These are phyloP conservation scores for Iphiclides podalirius DNA, from an alignment of 2,888 invertebrate species.

Conservation along the genomic window DNA sequence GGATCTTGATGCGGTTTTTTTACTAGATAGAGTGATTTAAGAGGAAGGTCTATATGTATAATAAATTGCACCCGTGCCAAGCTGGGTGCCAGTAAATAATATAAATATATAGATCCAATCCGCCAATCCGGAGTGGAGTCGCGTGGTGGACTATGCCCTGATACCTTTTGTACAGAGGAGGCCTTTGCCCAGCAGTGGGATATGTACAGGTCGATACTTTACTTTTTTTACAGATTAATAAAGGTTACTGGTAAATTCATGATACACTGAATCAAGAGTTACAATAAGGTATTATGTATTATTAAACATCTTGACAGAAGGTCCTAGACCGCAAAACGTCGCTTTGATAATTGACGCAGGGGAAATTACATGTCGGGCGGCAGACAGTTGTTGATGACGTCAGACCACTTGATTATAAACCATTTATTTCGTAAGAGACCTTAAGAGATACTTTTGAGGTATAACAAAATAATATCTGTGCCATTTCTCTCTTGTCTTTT, in stretches of 20 bases:
- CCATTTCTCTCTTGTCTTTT: neutral
- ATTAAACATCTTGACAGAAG: conserved; percentile 56
- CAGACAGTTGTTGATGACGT: conserved; percentile 79
- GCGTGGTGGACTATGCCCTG: too few relatives aligned
- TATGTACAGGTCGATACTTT: too few relatives aligned
- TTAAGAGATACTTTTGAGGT: conserved; percentile 25
- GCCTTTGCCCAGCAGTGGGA: too few relatives aligned
- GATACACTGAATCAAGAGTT: conserved; percentile 28
- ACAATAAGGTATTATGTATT: conserved; percentile 60
- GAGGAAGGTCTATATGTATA: too few relatives aligned
- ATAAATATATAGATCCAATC: neutral
- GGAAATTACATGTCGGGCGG: conserved; percentile 76
- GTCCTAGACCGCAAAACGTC: conserved; percentile 59
- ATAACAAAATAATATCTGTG: conserved; percentile 24
- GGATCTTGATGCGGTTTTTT: too few relatives aligned
- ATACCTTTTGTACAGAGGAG: too few relatives aligned
- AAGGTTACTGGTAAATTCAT: conserved; percentile 5
- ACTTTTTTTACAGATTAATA: neutral
- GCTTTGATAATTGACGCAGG: conserved; percentile 74
- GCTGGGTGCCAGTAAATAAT: conserved; percentile 6
- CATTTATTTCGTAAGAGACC: conserved; percentile 70
- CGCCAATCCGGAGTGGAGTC: too few relatives aligned
- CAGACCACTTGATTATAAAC: conserved; percentile 74
- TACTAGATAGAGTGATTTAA: too few relatives aligned
- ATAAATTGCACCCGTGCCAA: too few relatives aligned